These are phyloP conservation scores for Indicator maculatus DNA, from an alignment of 2,113 vertebrate species.

Conservation along the genomic window DNA sequence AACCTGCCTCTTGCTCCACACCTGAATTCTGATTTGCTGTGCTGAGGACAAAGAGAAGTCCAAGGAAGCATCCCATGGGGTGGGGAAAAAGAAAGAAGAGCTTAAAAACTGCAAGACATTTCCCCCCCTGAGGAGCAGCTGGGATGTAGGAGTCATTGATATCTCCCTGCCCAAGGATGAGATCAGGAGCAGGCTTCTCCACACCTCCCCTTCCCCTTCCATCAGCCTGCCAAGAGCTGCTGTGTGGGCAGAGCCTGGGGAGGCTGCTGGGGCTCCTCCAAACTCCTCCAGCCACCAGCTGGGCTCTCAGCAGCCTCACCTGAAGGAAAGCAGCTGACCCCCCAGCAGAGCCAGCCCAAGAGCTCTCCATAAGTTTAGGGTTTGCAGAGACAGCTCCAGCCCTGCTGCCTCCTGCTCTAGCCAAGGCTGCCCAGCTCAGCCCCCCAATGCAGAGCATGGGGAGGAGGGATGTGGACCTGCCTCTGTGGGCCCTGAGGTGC, in stretches of 20 bases:
- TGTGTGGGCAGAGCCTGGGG: background rate
- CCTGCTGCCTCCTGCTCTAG: background rate
- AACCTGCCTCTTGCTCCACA: background rate
- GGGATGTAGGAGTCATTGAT: conserved; percentile 56
- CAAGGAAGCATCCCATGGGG: background rate
- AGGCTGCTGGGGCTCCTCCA: background rate
- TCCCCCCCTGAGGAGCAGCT: conserved; percentile 15
- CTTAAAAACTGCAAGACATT: conserved; percentile 4
- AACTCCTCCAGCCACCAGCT: background rate
- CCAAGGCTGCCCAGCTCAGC: background rate
- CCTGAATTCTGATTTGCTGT: background rate
- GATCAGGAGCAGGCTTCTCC: background rate
- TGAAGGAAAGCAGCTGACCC: background rate
- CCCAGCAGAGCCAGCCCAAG: background rate
- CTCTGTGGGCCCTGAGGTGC: background rate
- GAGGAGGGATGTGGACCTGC: background rate
- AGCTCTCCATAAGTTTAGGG: background rate
- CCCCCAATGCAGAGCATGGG: rapidly evolving
- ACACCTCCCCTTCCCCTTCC: background rate
- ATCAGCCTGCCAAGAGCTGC: background rate
- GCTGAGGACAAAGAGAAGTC: background rate
- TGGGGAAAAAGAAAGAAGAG: background rate
- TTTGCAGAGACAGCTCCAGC: background rate
- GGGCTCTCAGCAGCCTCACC: background rate
- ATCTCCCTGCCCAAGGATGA: conserved; percentile 8